These are phyloP conservation scores for Diarsia mendica DNA, from an alignment of 2,888 invertebrate genomes.

Conservation along the genomic window DNA sequence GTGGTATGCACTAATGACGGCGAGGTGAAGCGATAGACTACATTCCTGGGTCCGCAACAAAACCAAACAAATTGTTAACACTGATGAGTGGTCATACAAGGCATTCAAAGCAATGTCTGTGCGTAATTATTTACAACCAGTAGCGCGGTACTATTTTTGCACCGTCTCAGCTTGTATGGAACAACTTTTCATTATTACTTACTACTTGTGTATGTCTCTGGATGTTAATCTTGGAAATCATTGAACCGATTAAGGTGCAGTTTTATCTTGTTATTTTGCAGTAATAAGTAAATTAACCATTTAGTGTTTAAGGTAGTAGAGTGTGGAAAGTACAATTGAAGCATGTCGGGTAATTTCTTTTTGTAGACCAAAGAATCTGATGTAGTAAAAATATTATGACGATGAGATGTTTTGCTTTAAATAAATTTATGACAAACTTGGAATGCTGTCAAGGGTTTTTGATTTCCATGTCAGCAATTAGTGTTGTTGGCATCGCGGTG, in stretches of 20 bases:
- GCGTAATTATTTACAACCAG: slow-evolving; percentile 68
- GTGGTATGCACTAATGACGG: slow-evolving; percentile 79
- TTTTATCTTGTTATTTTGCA: slow-evolving; percentile 29
- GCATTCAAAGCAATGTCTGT: slow-evolving; percentile 64
- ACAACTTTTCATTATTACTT: slow-evolving; percentile 55
- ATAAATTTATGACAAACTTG: slow-evolving; percentile 46
- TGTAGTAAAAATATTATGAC: slow-evolving; percentile 21
- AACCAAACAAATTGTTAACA: slow-evolving; percentile 72
- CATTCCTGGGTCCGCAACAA: slow-evolving; percentile 73
- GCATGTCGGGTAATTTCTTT: background rate
- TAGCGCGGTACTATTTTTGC: slow-evolving; percentile 60
- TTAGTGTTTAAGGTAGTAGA: slow-evolving; percentile 12
- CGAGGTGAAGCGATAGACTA: slow-evolving; percentile 69
- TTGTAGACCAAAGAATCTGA: background rate
- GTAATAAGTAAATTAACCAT: slow-evolving; percentile 8
- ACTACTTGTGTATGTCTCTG: slow-evolving; percentile 30
- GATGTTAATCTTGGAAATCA: slow-evolving; percentile 48
- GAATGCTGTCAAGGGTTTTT: slow-evolving; percentile 55
- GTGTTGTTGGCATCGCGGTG: slow-evolving; percentile 44
- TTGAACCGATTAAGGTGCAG: slow-evolving; percentile 49
- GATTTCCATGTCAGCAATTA: slow-evolving; percentile 48
- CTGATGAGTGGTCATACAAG: slow-evolving; percentile 66
- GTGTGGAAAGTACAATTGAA: slow-evolving; percentile 1
- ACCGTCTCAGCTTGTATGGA: slow-evolving; percentile 51
- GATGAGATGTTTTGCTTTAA: slow-evolving; percentile 30